Evolutionary conservation across 2,888 invertebrate genomes (phyloP).

Genomic region (Aphidius colemani): DNA sequence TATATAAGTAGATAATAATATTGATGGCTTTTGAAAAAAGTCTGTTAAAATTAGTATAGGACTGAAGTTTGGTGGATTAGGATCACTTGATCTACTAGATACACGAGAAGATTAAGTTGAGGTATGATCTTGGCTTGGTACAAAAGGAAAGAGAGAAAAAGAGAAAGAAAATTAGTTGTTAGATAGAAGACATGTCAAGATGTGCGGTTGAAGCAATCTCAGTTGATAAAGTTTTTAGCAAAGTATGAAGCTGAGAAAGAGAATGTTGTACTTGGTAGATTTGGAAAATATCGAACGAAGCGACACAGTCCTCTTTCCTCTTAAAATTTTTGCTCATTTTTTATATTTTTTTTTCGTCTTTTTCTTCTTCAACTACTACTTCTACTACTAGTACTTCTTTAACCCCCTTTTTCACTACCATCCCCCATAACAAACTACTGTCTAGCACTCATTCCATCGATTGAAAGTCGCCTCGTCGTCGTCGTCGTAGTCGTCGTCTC

Average conservation of each 20-base stretch:
- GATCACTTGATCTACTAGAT: neutral
- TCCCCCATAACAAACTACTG: too few relatives aligned
- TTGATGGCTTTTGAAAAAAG: too few relatives aligned
- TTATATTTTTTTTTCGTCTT: slow-evolving; percentile 10
- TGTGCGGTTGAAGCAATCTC: slow-evolving; percentile 25
- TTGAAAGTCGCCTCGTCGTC: too few relatives aligned
- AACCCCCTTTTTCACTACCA: too few relatives aligned
- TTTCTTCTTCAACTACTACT: slow-evolving; percentile 4
- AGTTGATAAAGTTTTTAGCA: slow-evolving; percentile 22
- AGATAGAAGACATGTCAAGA: slow-evolving; percentile 3
- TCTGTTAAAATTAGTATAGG: too few relatives aligned
- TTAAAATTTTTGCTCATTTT: neutral
- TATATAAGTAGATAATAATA: too few relatives aligned
- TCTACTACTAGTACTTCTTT: too few relatives aligned
- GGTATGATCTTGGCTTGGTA: neutral
- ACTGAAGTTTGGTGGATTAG: too few relatives aligned
- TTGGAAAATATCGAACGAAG: slow-evolving; percentile 26
- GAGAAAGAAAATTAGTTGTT: too few relatives aligned
- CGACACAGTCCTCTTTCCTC: neutral
- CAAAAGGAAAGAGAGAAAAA: neutral
- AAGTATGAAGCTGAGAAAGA: neutral
- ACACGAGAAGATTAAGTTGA: neutral
- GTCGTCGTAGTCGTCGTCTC: too few relatives aligned
- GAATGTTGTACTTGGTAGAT: slow-evolving; percentile 12
- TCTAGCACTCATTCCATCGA: too few relatives aligned